These are phyloP conservation scores for Cliona cf. orientalis DNA, from an alignment of 37 sponge, comb jelly and placozoan genomes.

Conservation along the genomic window DNA sequence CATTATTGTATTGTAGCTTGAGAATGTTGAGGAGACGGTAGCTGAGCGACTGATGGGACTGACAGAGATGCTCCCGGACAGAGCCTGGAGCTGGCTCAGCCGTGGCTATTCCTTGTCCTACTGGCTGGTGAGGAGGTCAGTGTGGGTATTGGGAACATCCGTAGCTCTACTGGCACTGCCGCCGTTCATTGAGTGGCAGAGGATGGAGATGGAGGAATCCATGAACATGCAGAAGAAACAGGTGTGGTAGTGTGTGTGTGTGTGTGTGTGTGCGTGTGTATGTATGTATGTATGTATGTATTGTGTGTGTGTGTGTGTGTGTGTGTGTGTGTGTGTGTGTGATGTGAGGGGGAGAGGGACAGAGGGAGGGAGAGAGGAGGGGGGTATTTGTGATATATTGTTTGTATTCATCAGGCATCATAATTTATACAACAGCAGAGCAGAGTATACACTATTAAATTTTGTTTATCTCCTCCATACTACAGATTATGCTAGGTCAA, in stretches of 20 bases:
- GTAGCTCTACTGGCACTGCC: constrained; percentile 63
- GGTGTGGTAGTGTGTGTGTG: too few relatives aligned
- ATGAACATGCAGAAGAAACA: constrained; percentile 79
- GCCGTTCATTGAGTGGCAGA: constrained; percentile 75
- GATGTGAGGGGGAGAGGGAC: neutral
- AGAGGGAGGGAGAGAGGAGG: too few relatives aligned
- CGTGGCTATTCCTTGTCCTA: constrained; percentile 7
- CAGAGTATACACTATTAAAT: too few relatives aligned
- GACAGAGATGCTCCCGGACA: constrained; percentile 83
- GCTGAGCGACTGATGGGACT: constrained; percentile 69
- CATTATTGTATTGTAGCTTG: constrained; percentile 10
- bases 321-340: too few relatives aligned
- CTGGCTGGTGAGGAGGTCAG: constrained; percentile 64
- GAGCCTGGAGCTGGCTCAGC: constrained; percentile 3
- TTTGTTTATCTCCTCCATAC: too few relatives aligned
- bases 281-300: too few relatives aligned
- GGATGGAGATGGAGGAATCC: constrained; percentile 73
- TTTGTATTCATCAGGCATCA: too few relatives aligned
- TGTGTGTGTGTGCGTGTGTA: constrained; percentile 4
- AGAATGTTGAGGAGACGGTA: constrained; percentile 68
- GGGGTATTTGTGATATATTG: too few relatives aligned
- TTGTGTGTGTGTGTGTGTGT: too few relatives aligned
- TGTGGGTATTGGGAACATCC: constrained; percentile 80
- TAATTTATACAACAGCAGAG: too few relatives aligned
- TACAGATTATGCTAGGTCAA: too few relatives aligned